Evolutionary conservation across 37 sponge, comb jelly and placozoan genomes (phyloP), one percentile per base, ranked within the genome.

Genomic region (Axinella damicornis): DNA sequence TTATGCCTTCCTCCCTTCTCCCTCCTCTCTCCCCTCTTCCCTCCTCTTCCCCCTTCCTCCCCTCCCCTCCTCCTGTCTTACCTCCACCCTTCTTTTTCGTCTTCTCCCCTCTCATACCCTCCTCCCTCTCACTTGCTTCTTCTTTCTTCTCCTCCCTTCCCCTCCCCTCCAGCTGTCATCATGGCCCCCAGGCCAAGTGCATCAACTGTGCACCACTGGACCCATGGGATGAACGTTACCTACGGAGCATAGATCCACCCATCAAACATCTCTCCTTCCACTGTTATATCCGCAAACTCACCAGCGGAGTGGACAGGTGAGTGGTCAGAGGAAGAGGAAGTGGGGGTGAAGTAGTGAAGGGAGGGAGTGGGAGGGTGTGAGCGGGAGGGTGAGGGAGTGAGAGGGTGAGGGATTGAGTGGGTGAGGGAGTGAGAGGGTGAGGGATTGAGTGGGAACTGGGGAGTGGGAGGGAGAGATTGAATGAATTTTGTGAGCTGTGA

Each of bases 251-350:
- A 28, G 97, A 96, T 55, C 94, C 96, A 34, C 94, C 96, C 22
- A 93, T 98, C 76, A 93, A 95, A 75, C 91, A 95, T 60, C 89
- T 98, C 34, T 98, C 98, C 32, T 95, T 93, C 65, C 96, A 98
- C 65, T 91, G 90, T 28, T 83, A 98, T 76, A 69, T 95, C 20
- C 65, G 96, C 22, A 98, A 98, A 78, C 84, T 91, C 18, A 86
- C 85, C 25, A 89, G 94, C 79, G 98, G 98, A 46, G 92, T 94
- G 17, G 97, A 96, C 75, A 93, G 94, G 94, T 94, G 75, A 63
- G 63, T 19, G 57, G 22, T n/a, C 5, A 30, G 46, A 9, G 9
- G 46, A 46, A 5, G 31, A 21, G 5, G 28, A 5, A 16, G 33
- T 5, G 12, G 69, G 69, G 36, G 9, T 4, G 46, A 46, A 46